Conservation (phyloP, 2,797 vertebrate species). For the Neoniphon sammara region DNA sequence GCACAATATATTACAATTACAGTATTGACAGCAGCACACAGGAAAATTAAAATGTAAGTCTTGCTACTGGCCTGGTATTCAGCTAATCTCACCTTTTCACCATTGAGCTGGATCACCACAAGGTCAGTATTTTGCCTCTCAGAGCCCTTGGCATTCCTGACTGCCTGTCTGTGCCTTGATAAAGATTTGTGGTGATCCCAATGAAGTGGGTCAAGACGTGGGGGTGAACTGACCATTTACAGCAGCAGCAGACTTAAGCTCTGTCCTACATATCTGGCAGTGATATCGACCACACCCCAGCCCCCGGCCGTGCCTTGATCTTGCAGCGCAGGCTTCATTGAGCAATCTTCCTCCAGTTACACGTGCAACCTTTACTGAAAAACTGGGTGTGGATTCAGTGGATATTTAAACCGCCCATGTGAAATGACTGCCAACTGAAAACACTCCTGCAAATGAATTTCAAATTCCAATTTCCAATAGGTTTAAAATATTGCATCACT, state of each 20-base stretch:
- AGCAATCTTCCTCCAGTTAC: neutral
- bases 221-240: slow-evolving; percentile 24
- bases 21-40: slow-evolving; percentile 1
- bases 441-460: slow-evolving; percentile 21
- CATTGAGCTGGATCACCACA: slow-evolving; percentile 23
- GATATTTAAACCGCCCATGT: neutral
- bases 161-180: slow-evolving; percentile 24
- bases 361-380: neutral
- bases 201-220: slow-evolving; percentile 49
- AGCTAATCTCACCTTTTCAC: slow-evolving; percentile 15
- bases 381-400: neutral
- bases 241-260: slow-evolving; percentile 4
- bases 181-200: slow-evolving; percentile 47
- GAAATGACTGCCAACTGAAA: neutral
- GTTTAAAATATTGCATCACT: too few relatives aligned
- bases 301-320: slow-evolving; percentile 25
- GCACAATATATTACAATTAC: neutral
- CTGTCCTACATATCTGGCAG: slow-evolving; percentile 22
- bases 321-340: neutral
- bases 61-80: neutral
- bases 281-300: slow-evolving; percentile 23
- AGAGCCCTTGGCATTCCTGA: slow-evolving; percentile 12
- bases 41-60: neutral
- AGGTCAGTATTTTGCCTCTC: slow-evolving; percentile 29
- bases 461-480: slow-evolving; percentile 5